Base-by-base conservation (phyloP, 2,888 invertebrate genomes). In the Rhabditoides inermis region DNA sequence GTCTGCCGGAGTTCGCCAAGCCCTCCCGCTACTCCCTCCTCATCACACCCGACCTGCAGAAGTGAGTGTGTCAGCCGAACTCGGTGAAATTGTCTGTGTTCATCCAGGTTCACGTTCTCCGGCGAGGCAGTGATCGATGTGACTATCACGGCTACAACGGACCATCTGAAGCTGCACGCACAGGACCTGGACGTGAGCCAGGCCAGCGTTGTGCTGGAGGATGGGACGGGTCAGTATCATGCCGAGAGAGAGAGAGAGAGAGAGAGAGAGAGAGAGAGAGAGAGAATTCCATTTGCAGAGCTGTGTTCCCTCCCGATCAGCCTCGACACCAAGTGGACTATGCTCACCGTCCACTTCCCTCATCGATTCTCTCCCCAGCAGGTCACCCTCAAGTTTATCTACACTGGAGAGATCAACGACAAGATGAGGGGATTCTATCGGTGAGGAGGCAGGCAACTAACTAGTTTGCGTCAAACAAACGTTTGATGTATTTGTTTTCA, bases 361-460 rank as follows among this genome's bases (percentile, higher is more conserved):
- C 37, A 51, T 22, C 49, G 54, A 20, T 20, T 73, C 5, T 46
- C 49, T 7, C 65, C 66, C 0, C 60, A 61, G 46, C 46, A 57
- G 47, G 54, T 56, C 12, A 57, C 55, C 18, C 53, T 92, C 28
- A 85, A 85, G 67, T 82, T 94, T 49, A 84, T 87, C 49, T 94
- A 88, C 81, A 85, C 86, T 65, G 88, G 88, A 1, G 85, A 85
- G 70, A 79, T 94, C 58, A 85, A 85, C 71, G 84, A 85, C 56
- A 87, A 88, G 66, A 84, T 88, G 60, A 85, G 88, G 72, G 95
- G 94, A 1, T 92, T 95, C 82, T 94, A 89, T 78, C 81, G 89
- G 51, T 86, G 88, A n/a, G n/a, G n/a, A n/a, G n/a, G n/a, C n/a
- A n/a, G n/a, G n/a, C n/a, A n/a, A n/a, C n/a, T n/a, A n/a, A n/a